Conservation (phyloP, 2,888 invertebrate genomes). For the Pseudococcus viburni region DNA sequence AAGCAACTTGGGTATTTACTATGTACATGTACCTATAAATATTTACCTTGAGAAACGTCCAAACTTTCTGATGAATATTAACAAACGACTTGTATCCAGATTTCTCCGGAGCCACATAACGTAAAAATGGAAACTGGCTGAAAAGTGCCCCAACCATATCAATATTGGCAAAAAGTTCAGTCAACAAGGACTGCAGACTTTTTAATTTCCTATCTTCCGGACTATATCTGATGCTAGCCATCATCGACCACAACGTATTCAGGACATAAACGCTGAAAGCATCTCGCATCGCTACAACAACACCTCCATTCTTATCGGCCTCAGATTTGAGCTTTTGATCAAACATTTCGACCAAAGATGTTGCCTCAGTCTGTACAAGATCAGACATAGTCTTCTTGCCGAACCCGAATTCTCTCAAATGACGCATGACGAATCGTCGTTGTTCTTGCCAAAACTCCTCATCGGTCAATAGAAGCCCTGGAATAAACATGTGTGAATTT, state of each 20-base stretch:
- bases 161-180: conserved; percentile 80
- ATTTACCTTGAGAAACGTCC: conserved; percentile 78
- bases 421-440: conserved; percentile 82
- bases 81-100: conserved; percentile 85
- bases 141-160: conserved; percentile 88
- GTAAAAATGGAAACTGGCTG: conserved; percentile 83
- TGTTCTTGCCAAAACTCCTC: conserved; percentile 83
- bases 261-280: conserved; percentile 84
- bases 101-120: conserved; percentile 79
- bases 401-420: conserved; percentile 86
- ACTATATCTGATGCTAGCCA: conserved; percentile 83
- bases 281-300: conserved; percentile 79
- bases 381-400: conserved; percentile 83
- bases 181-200: conserved; percentile 79
- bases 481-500: conserved; percentile 40
- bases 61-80: conserved; percentile 80
- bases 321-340: conserved; percentile 71
- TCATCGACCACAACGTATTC: conserved; percentile 87
- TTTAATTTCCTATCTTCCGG: conserved; percentile 80
- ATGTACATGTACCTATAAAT: no score
- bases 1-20: no score
- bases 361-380: conserved; percentile 81
- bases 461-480: conserved; percentile 81
- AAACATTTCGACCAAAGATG: conserved; percentile 77
- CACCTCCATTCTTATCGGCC: conserved; percentile 71